Evolutionary conservation across 2,797 vertebrate genomes (phyloP).

Genomic region (Gymnodraco acuticeps): DNA sequence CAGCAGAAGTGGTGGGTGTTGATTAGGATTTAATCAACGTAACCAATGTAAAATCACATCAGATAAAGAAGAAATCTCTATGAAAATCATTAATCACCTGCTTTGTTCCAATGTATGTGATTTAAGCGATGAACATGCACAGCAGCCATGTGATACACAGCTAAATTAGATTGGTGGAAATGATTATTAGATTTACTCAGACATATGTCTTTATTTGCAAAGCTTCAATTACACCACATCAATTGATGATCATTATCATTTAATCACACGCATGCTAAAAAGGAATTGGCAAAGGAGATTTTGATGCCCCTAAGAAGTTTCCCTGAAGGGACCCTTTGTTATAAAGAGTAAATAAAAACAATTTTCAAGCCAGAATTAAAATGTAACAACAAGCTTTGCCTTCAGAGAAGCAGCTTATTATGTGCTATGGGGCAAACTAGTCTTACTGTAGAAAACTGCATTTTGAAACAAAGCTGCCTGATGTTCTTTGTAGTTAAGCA

Average conservation of each 20-base stretch:
- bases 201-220: conserved; percentile 57
- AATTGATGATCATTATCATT: conserved; percentile 65
- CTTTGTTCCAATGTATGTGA: conserved; percentile 58
- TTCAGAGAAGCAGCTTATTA: conserved; percentile 63
- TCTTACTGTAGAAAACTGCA: conserved; percentile 59
- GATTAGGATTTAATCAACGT: conserved; percentile 66
- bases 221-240: conserved; percentile 58
- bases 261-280: conserved; percentile 54
- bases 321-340: conserved; percentile 55
- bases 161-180: conserved; percentile 64
- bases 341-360: conserved; percentile 69
- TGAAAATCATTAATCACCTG: conserved; percentile 56
- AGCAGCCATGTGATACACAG: conserved; percentile 52
- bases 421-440: conserved; percentile 68
- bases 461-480: conserved; percentile 76
- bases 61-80: conserved; percentile 55
- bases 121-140: conserved; percentile 58
- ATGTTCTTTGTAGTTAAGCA: conserved; percentile 78
- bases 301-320: conserved; percentile 46
- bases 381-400: conserved; percentile 63
- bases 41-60: conserved; percentile 47
- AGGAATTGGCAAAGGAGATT: conserved; percentile 35
- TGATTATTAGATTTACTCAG: conserved; percentile 63
- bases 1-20: conserved; percentile 41
- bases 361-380: conserved; percentile 68